Evolutionary conservation across 2,113 vertebrate genomes (phyloP).

Genomic region (Indicator indicator): DNA sequence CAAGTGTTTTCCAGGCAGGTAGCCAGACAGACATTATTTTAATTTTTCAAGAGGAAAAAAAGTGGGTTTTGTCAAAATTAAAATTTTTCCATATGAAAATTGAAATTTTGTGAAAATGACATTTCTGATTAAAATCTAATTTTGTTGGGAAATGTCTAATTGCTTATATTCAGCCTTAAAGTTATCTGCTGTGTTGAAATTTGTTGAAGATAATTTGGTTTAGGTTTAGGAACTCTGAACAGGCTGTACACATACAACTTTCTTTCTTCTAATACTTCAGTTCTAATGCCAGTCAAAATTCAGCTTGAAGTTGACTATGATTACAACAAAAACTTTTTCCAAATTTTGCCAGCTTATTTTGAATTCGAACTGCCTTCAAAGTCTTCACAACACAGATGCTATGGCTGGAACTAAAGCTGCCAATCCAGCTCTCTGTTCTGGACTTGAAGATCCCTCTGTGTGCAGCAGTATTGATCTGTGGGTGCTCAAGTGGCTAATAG

Average conservation of each 20-base stretch:
- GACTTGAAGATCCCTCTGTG: rapidly evolving
- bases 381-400: background rate
- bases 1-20: slow-evolving; percentile 47
- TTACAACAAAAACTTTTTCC: slow-evolving; percentile 4
- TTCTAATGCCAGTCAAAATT: slow-evolving; percentile 28
- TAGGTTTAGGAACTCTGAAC: slow-evolving; percentile 2
- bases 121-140: slow-evolving; percentile 27
- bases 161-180: slow-evolving; percentile 20
- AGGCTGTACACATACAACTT: slow-evolving; percentile 35
- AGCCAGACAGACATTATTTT: slow-evolving; percentile 39
- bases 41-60: background rate
- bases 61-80: background rate
- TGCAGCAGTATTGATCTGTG: background rate
- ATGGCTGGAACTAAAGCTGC: background rate
- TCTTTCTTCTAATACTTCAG: slow-evolving; percentile 41
- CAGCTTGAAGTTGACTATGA: background rate
- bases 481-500: background rate
- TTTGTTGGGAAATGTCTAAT: background rate
- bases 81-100: background rate
- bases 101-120: background rate
- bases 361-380: background rate
- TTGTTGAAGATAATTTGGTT: slow-evolving; percentile 51
- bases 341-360: slow-evolving; percentile 20
- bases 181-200: slow-evolving; percentile 52
- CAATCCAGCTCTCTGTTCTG: background rate